phyloP scores from a whole-genome alignment of 1,140 invertebrate species.

The Micrasema longulum region DNA sequence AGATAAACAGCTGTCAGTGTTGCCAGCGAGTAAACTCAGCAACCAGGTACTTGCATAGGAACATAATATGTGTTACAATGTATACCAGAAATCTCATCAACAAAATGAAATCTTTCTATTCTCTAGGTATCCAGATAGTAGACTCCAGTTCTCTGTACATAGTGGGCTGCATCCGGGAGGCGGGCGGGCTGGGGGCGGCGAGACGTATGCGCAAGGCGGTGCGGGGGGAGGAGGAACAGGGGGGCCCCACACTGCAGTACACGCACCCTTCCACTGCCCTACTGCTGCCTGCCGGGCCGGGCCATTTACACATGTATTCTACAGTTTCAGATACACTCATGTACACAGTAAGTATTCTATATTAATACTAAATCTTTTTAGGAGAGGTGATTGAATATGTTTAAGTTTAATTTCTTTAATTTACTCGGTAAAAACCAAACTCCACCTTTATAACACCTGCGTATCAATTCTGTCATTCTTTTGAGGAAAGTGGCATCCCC shows the following conservation, averaged over 20 bases:
- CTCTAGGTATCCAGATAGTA: constrained; percentile 50
- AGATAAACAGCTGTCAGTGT: too few relatives aligned
- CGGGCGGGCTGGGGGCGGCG: constrained; percentile 45
- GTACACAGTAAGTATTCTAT: constrained; percentile 66
- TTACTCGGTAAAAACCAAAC: too few relatives aligned
- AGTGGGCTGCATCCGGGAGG: constrained; percentile 46
- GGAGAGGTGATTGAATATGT: too few relatives aligned
- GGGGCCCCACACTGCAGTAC: constrained; percentile 58
- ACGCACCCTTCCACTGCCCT: constrained; percentile 57
- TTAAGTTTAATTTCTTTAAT: too few relatives aligned
- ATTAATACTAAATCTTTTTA: too few relatives aligned
- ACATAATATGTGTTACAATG: too few relatives aligned
- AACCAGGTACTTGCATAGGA: too few relatives aligned
- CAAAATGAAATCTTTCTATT: background rate
- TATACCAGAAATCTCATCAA: too few relatives aligned
- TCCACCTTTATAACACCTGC: too few relatives aligned
- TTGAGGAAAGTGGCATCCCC: too few relatives aligned
- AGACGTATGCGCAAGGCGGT: background rate
- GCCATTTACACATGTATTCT: constrained; percentile 63
- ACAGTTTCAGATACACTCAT: constrained; percentile 63
- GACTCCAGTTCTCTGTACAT: constrained; percentile 40
- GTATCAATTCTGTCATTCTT: too few relatives aligned
- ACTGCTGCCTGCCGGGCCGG: constrained; percentile 61
- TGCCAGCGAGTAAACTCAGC: too few relatives aligned
- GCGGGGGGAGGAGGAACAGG: background rate